phyloP scores from a whole-genome alignment of 1,140 invertebrate species.

The Brachionus rubens region DNA sequence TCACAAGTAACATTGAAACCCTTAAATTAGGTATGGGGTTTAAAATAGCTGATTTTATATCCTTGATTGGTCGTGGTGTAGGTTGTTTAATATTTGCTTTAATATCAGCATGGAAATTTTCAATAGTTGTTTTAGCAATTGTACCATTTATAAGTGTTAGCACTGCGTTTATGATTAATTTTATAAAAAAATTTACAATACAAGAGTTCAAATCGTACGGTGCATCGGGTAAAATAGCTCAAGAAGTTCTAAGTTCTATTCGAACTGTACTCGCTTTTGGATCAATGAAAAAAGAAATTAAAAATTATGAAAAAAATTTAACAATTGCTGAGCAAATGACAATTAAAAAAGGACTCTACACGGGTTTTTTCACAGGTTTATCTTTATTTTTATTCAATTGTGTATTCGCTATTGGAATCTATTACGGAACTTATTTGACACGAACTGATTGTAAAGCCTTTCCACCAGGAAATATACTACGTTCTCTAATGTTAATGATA shows the following conservation, averaged over 20 bases:
- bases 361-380: conserved; percentile 32
- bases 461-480: not conserved
- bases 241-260: conserved; percentile 41
- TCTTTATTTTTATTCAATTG: conserved; percentile 12
- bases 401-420: conserved; percentile 18
- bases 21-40: conserved; percentile 23
- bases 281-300: conserved; percentile 54
- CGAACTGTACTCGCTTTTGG: conserved; percentile 38
- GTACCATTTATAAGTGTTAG: conserved; percentile 31
- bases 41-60: conserved; percentile 41
- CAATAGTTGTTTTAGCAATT: conserved; percentile 5
- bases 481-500: conserved; percentile 65
- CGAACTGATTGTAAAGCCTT: conserved; percentile 50
- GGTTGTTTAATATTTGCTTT: conserved; percentile 14
- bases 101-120: conserved; percentile 28
- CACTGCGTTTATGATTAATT: conserved; percentile 15
- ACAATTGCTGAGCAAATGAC: not conserved
- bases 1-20: conserved; percentile 24
- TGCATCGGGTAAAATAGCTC: conserved; percentile 4
- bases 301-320: conserved; percentile 50
- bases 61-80: not conserved
- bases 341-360: conserved; percentile 19
- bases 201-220: conserved; percentile 15
- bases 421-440: not conserved
- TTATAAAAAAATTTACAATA: conserved; percentile 45